These are phyloP conservation scores for Crambe crambe DNA, from an alignment of 37 sponge, comb jelly and placozoan species.

Conservation along the genomic window DNA sequence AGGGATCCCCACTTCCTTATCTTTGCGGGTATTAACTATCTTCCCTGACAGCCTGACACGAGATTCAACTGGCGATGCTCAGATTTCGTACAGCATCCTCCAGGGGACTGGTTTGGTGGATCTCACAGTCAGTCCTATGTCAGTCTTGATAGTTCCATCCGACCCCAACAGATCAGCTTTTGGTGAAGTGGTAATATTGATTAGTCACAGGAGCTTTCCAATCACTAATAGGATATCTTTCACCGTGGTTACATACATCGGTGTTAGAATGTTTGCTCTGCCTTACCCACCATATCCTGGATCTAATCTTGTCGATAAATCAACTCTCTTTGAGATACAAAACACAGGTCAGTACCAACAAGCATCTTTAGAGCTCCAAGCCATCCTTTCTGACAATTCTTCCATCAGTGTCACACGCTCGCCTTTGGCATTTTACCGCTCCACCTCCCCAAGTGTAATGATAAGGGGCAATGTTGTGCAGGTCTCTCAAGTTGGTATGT, in stretches of 20 bases:
- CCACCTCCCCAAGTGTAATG: not conserved
- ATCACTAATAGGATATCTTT: slow-evolving; percentile 9
- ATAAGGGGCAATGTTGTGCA: slow-evolving; percentile 26
- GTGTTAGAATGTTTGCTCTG: slow-evolving; percentile 11
- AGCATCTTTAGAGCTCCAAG: slow-evolving; percentile 35
- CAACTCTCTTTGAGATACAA: slow-evolving; percentile 33
- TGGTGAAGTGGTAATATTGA: slow-evolving; percentile 5
- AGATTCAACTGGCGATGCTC: slow-evolving; percentile 42
- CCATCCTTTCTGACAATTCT: slow-evolving; percentile 48
- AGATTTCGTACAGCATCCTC: slow-evolving; percentile 4
- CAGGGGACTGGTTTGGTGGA: slow-evolving; percentile 16
- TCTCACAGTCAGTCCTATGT: not conserved
- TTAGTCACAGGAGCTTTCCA: not conserved
- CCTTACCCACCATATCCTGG: slow-evolving; percentile 73
- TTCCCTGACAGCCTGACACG: slow-evolving; percentile 52
- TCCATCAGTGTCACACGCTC: slow-evolving; percentile 24
- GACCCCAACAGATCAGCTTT: not conserved
- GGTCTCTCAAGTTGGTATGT: slow-evolving; percentile 6
- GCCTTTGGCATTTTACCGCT: slow-evolving; percentile 9
- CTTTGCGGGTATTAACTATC: slow-evolving; percentile 12
- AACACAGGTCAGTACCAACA: slow-evolving; percentile 53
- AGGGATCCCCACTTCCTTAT: slow-evolving; percentile 38
- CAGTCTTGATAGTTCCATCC: not conserved
- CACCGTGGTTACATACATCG: slow-evolving; percentile 35
- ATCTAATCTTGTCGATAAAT: slow-evolving; percentile 20